These are phyloP conservation scores for Pyrrhia umbra DNA, from an alignment of 2,888 invertebrate genomes.

Conservation along the genomic window DNA sequence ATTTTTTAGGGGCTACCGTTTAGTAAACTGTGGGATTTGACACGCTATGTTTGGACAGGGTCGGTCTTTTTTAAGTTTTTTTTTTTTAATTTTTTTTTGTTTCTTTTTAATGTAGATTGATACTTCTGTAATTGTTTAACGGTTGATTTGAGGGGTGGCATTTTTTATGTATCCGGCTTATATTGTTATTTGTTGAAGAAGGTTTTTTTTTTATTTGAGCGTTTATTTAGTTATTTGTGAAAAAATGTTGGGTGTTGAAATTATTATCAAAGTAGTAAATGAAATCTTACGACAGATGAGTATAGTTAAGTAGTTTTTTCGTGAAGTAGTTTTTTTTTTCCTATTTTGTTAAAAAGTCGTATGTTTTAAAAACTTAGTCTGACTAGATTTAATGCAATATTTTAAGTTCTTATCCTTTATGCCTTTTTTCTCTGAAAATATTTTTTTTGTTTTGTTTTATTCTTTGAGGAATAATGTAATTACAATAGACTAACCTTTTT, in stretches of 20 bases:
- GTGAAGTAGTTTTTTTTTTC: too few relatives aligned
- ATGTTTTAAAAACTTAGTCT: too few relatives aligned
- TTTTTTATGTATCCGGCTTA: constrained; percentile 64
- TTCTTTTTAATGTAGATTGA: constrained; percentile 71
- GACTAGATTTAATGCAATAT: too few relatives aligned
- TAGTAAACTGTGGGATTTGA: constrained; percentile 79
- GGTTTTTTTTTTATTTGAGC: constrained; percentile 25
- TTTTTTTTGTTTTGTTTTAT: too few relatives aligned
- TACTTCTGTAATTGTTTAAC: constrained; percentile 82
- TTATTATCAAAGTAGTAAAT: too few relatives aligned
- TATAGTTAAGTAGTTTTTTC: too few relatives aligned
- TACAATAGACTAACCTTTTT: too few relatives aligned
- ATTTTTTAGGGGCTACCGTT: constrained; percentile 73
- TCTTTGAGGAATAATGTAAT: too few relatives aligned
- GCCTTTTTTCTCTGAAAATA: too few relatives aligned
- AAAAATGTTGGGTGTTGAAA: constrained; percentile 4
- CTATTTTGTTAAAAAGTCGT: too few relatives aligned
- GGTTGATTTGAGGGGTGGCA: constrained; percentile 73
- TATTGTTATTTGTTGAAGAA: neutral
- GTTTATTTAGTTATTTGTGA: constrained; percentile 30
- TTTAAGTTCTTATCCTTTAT: too few relatives aligned
- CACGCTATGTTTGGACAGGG: constrained; percentile 82
- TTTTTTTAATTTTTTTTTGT: constrained; percentile 56
- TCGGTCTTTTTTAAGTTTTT: constrained; percentile 64
- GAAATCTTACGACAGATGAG: too few relatives aligned